These are phyloP conservation scores for Acropora yongei DNA, from an alignment of 64 coral and sea anemone species.

Conservation along the genomic window DNA sequence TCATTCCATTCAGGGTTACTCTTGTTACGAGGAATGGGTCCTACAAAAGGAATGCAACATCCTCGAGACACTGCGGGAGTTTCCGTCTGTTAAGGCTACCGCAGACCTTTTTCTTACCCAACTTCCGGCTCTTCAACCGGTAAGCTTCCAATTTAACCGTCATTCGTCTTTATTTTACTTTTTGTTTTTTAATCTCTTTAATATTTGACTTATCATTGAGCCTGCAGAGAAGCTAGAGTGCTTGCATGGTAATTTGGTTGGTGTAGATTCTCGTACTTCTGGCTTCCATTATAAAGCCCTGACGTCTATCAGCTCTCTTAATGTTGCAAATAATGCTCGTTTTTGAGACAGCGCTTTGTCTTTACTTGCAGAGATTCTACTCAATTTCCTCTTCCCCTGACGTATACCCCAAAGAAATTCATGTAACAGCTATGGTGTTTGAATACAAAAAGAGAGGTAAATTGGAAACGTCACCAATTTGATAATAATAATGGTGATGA, in stretches of 20 bases:
- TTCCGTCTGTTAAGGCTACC: conserved; percentile 48
- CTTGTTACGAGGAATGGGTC: conserved; percentile 74
- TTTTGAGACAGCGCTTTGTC: neutral
- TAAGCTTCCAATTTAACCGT: neutral
- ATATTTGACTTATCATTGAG: neutral
- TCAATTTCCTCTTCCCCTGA: conserved; percentile 69
- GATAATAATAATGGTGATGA: neutral
- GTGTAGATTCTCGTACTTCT: too few relatives aligned
- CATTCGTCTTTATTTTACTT: neutral
- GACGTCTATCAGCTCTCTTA: too few relatives aligned
- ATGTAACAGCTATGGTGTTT: conserved; percentile 71
- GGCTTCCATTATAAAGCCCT: too few relatives aligned
- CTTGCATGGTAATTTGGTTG: too few relatives aligned
- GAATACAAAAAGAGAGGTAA: conserved; percentile 73
- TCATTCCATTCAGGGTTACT: conserved; percentile 35
- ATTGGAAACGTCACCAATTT: neutral
- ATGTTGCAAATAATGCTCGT: too few relatives aligned
- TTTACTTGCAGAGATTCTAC: conserved; percentile 73
- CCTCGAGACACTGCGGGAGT: conserved; percentile 58
- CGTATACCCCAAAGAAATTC: conserved; percentile 55
- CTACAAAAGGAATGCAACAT: conserved; percentile 48
- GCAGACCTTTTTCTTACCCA: conserved; percentile 72
- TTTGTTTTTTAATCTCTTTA: neutral
- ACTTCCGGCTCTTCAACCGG: conserved; percentile 75
- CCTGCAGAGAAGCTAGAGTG: neutral